Conservation (phyloP, 2,888 invertebrate genomes). For the Leptarthrus brevirostris region DNA sequence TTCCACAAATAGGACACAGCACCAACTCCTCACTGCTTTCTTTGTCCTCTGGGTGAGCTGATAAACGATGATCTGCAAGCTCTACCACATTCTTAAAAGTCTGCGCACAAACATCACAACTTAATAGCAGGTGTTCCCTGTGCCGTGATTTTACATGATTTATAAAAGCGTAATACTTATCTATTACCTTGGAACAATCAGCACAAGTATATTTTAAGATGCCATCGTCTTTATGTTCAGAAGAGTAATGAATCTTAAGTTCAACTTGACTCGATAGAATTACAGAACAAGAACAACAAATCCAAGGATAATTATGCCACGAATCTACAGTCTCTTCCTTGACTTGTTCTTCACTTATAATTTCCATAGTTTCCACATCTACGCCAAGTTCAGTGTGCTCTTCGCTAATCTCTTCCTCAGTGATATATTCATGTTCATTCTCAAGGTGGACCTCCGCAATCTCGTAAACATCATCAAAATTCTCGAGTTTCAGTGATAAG, state of each 20-base stretch:
- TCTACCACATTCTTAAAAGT: conserved; percentile 50
- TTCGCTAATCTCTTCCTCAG: conserved; percentile 1
- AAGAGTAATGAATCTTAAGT: conserved; percentile 44
- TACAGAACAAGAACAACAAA: conserved; percentile 53
- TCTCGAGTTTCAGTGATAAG: neutral
- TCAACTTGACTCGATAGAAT: conserved; percentile 23
- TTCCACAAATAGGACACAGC: conserved; percentile 58
- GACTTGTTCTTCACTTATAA: neutral
- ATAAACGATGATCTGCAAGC: conserved; percentile 56
- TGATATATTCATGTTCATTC: neutral
- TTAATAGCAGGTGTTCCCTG: conserved; percentile 55
- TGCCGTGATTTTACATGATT: conserved; percentile 60
- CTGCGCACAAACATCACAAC: conserved; percentile 59
- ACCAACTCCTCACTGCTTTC: conserved; percentile 34
- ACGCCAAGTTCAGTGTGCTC: neutral
- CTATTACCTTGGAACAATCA: conserved; percentile 58
- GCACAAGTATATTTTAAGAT: conserved; percentile 56
- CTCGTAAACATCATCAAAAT: conserved; percentile 7
- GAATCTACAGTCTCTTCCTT: neutral
- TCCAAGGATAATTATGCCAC: conserved; percentile 56
- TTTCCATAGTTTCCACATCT: neutral
- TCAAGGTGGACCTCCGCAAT: conserved; percentile 15
- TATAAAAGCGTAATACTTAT: conserved; percentile 58
- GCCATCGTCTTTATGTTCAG: conserved; percentile 27
- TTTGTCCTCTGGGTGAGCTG: conserved; percentile 28